Evolutionary conservation across 2,888 invertebrate species (phyloP).

Genomic region (Campopleginae sp.): DNA sequence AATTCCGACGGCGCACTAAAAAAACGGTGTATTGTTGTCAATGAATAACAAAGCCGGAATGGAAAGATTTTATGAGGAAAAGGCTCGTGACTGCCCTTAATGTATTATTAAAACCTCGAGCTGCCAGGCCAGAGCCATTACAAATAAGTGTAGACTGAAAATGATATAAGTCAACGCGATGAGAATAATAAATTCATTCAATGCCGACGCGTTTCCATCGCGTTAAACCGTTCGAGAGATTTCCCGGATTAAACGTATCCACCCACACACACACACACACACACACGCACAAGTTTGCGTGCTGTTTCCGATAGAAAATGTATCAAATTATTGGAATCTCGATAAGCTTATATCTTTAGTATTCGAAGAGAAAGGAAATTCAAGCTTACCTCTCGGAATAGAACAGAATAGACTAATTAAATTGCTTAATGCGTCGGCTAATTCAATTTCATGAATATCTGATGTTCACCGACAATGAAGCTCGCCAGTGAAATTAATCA

Average conservation of each 20-base stretch:
- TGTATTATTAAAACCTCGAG: slow-evolving; percentile 16
- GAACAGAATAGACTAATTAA: background rate
- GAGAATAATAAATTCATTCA: background rate
- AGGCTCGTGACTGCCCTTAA: slow-evolving; percentile 2
- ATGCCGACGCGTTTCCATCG: background rate
- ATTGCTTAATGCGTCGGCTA: background rate
- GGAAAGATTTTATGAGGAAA: slow-evolving; percentile 24
- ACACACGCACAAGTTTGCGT: background rate
- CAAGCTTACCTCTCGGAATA: background rate
- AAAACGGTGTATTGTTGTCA: slow-evolving; percentile 18
- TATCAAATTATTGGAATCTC: too few relatives aligned
- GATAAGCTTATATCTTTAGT: background rate
- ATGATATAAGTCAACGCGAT: slow-evolving; percentile 8
- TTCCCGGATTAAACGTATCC: background rate
- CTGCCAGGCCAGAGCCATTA: background rate
- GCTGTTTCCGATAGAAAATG: too few relatives aligned
- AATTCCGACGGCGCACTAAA: slow-evolving; percentile 4
- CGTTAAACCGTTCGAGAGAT: background rate
- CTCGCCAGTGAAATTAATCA: background rate
- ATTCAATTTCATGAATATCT: background rate
- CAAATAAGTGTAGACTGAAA: background rate
- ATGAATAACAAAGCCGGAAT: background rate
- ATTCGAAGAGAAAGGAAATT: background rate
- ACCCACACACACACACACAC: background rate
- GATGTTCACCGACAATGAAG: background rate